Evolutionary conservation across 2,888 invertebrate genomes (phyloP).

Genomic region (Campopleginae sp.): DNA sequence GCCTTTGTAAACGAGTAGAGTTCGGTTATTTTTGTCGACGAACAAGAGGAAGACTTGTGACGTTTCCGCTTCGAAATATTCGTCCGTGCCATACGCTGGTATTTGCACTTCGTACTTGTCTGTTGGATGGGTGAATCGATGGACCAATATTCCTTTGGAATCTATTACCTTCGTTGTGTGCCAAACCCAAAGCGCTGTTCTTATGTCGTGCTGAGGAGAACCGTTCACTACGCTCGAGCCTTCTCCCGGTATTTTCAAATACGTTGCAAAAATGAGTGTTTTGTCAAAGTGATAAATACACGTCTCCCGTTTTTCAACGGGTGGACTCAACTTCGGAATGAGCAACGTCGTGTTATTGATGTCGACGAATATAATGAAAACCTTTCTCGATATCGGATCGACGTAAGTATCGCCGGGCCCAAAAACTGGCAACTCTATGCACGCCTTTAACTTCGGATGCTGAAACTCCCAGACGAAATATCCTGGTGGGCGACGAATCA

Average conservation of each 20-base stretch:
- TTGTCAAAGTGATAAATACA: not conserved
- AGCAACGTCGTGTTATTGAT: not conserved
- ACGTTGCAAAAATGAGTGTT: not conserved
- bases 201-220: not conserved
- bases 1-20: not conserved
- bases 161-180: not conserved
- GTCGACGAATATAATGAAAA: not conserved
- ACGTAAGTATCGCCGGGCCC: not conserved
- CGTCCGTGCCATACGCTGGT: conserved; percentile 23
- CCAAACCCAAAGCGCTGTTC: not conserved
- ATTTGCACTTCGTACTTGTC: not conserved
- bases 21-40: not conserved
- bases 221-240: conserved; percentile 1
- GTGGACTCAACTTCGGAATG: not conserved
- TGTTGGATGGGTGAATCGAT: conserved; percentile 42
- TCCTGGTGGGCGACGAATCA: not conserved
- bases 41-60: not conserved
- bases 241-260: not conserved
- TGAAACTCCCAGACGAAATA: not conserved
- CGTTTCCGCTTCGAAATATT: conserved; percentile 31
- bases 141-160: not conserved
- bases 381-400: not conserved
- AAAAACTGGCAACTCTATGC: not conserved
- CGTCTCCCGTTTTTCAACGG: not conserved
- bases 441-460: not conserved